Evolutionary conservation across 2,113 vertebrate species (phyloP), one percentile per base, ranked within the genome.

Genomic region (Oreotragus oreotragus): DNA sequence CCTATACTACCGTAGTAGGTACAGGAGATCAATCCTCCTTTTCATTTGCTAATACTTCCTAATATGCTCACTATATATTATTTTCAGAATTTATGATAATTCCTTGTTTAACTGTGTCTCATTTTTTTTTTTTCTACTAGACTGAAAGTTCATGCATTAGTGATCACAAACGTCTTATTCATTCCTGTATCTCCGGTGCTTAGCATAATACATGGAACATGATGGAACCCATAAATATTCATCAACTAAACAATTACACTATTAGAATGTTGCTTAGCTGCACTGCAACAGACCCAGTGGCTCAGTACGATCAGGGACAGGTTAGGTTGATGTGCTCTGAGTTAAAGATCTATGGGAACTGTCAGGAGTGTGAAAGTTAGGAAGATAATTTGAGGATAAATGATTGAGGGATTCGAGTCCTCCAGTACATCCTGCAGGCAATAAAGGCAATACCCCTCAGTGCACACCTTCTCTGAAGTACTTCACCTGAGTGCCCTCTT

Each of bases 371-470:
- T 76, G 21, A 16, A 87, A 89, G 39, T 16, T 64, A 27, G 39
- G 13, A 88, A 96, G 73, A 86, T 84, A 88, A 93, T 96, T 58
- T 81, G 57, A 51, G 30, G 39, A 91, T 89, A 83, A 57, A 62
- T 51, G 43, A 3, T 70, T 53, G 27, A 92, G 36, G 84, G 70
- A 49, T 49, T 87, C 76, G 25, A 91, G 30, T 90, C 14, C n/a
- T 73, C 39, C 9, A 45, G 27, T 9, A 39, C 19, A 28, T 79
- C 11, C 39, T 87, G 0, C 16, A 36, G 66, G 23, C 43, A 53
- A 27, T 77, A 88, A 53, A 85, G 7, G 43, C 19, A 8, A 93
- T 57, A 45, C 5, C 51, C 15, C 16, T 80, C 45, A 73, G 11
- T 16, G 51, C 30, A 28, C 5, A 89, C 33, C 15, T 90, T 77